Evolutionary conservation across 1,140 invertebrate species (phyloP), one percentile per base, ranked within the genome.

Genomic region (Ostrea edulis): DNA sequence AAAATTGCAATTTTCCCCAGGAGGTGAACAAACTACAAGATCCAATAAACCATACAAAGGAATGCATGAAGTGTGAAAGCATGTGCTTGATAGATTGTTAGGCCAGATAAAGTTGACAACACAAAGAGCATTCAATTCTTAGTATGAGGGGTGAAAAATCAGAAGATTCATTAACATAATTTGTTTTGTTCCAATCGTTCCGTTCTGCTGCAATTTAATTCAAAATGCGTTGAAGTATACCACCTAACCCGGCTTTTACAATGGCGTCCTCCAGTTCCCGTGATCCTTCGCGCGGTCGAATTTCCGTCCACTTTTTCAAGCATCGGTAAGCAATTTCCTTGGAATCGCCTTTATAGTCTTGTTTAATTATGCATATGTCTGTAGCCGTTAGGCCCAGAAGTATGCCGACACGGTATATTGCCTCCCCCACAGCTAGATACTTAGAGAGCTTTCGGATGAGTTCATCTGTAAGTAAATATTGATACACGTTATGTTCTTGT

Each of bases 261-360:
- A 71, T 71, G 25, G 68, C 68, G 8, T 29, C 68, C 68, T 71
- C 22, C 22, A 71, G 14, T 25, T 71, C 68, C 8, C 5, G 8
- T 12, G 25, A 8, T 29, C 68, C 68, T 25, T 71, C 68, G 25
- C 68, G 29, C 22, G 68, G 68, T 71, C 68, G 22, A 8, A 71
- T 29, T 8, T 71, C 68, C 22, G 68, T 71, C 68, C 68, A 71
- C 22, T 71, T 71, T 71, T 71, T 71, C 25, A 71, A 25, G 68
- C 68, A 71, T 25, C 29, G 68, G 8, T 71, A 71, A 8, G 68
- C 68, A 8, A 71, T 71, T 35, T 71, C 68, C 25, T 29, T 71
- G 8, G 68, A 71, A 29, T 71, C 68, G 7, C 68, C 68, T 71
- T 35, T 25, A 25, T 71, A 71, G 22, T 71, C 68, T 35, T 71